A percentile compares a stretch with the other conserved stretches of the same genome.
phyloP scores from a whole-genome alignment of 2,797 vertebrate genomes.

The Erithacus rubecula region DNA sequence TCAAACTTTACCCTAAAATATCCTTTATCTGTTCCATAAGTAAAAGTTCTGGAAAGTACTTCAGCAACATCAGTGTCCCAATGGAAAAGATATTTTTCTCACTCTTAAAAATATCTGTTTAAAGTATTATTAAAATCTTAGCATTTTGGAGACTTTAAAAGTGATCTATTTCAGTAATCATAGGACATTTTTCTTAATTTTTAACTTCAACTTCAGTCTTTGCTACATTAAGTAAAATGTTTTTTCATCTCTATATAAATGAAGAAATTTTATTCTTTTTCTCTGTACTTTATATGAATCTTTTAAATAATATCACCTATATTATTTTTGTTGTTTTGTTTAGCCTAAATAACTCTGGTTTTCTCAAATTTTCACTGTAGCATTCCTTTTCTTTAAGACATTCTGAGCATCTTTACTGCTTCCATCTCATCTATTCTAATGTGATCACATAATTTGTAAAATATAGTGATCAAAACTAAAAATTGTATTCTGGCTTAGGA shows the following conservation, averaged over 20 bases:
- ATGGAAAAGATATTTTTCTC: background rate
- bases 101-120: background rate
- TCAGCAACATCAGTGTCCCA: background rate
- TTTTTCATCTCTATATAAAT: background rate
- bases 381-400: background rate
- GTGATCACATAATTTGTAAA: background rate
- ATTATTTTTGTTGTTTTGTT: background rate
- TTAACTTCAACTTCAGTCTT: background rate
- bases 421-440: background rate
- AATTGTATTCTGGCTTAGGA: background rate
- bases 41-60: background rate
- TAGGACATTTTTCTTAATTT: background rate
- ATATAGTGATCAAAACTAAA: background rate
- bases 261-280: background rate
- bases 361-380: background rate
- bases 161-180: rapidly evolving
- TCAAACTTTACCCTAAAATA: background rate
- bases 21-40: background rate
- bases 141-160: background rate
- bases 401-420: background rate
- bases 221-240: background rate
- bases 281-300: background rate
- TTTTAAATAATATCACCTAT: background rate
- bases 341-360: background rate
- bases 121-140: background rate